phyloP scores from a whole-genome alignment of 2,888 invertebrate species.

The Napeogenes inachia region DNA sequence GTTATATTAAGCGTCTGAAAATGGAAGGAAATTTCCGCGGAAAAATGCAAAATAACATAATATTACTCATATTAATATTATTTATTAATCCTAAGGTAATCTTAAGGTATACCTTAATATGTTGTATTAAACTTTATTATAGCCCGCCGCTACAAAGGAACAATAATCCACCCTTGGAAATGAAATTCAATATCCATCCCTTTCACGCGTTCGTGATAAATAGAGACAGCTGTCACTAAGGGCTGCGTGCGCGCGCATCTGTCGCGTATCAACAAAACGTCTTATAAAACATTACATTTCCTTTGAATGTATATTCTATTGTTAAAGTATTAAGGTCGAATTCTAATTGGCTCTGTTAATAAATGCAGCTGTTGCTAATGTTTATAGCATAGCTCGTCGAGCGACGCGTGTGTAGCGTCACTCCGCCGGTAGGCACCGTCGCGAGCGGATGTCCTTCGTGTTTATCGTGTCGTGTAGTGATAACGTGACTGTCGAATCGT shows the following conservation, averaged over 20 bases:
- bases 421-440: constrained; percentile 59
- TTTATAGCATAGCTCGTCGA: constrained; percentile 17
- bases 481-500: constrained; percentile 32
- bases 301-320: constrained; percentile 3
- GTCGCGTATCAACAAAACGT: constrained; percentile 11
- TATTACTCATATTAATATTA: no score
- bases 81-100: no score
- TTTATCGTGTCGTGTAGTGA: constrained; percentile 23
- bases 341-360: background rate
- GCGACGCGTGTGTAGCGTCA: constrained; percentile 31
- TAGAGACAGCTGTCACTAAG: constrained; percentile 27
- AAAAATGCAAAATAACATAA: no score
- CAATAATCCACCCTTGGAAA: no score
- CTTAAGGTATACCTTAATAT: no score
- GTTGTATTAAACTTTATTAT: background rate
- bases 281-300: background rate
- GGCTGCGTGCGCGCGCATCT: constrained; percentile 32
- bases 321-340: constrained; percentile 1
- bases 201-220: constrained; percentile 12
- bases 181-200: constrained; percentile 1
- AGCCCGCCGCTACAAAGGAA: no score
- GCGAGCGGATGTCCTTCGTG: constrained; percentile 57
- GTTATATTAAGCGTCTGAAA: no score
- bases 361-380: constrained; percentile 17
- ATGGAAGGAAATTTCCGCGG: no score